These are phyloP conservation scores for Entomyzon cyanotis DNA, from an alignment of 2,113 vertebrate genomes.

Conservation along the genomic window DNA sequence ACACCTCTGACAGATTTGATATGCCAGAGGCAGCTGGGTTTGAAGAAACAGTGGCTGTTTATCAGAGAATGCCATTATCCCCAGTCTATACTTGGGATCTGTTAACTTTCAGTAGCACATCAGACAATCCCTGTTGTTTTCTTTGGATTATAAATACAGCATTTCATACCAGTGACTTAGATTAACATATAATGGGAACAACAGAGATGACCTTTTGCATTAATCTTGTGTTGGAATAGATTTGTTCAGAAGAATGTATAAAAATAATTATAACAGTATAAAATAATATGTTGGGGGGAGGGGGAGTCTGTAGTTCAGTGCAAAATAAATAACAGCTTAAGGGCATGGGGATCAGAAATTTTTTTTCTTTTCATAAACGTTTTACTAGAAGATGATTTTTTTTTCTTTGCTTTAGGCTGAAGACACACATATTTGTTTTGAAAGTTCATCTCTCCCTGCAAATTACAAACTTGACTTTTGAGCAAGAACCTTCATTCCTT, in stretches of 20 bases:
- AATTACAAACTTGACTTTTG: neutral
- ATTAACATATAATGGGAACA: neutral
- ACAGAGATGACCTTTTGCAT: conserved; percentile 2
- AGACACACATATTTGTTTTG: neutral
- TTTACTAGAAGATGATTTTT: neutral
- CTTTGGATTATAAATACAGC: conserved; percentile 24
- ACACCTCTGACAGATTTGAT: conserved; percentile 40
- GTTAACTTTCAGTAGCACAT: neutral
- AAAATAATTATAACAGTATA: neutral
- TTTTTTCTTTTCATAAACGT: neutral
- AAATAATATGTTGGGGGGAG: fast-evolving
- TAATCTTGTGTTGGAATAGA: neutral
- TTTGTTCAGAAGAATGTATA: neutral
- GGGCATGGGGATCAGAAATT: neutral
- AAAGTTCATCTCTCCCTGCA: neutral
- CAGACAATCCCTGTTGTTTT: conserved; percentile 21
- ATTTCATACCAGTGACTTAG: conserved; percentile 5
- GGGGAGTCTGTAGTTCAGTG: neutral
- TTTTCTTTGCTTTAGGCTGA: neutral
- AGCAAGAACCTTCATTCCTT: neutral
- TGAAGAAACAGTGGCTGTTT: conserved; percentile 7
- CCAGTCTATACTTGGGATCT: conserved; percentile 21
- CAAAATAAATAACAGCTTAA: neutral
- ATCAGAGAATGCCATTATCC: conserved; percentile 37
- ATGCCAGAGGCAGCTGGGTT: conserved; percentile 26